phyloP scores from a whole-genome alignment of 1,140 invertebrate genomes.

The Ganaspis sp. region DNA sequence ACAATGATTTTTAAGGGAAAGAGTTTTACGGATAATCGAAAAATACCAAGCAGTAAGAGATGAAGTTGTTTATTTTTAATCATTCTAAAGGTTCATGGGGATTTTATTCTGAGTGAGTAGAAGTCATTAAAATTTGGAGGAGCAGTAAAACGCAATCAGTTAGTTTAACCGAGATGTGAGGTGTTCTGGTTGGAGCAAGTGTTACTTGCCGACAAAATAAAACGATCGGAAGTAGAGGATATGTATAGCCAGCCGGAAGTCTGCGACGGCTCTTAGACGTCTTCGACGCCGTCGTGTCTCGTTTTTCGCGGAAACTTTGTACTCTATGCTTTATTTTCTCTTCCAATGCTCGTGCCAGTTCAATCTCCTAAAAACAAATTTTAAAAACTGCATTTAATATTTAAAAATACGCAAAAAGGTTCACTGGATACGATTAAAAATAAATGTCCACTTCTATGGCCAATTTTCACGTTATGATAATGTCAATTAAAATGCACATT shows the following conservation, averaged over 20 bases:
- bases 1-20: no score
- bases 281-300: conserved; percentile 6
- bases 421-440: no score
- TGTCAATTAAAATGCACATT: no score
- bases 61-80: neutral
- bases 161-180: neutral
- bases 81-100: neutral
- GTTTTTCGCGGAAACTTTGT: conserved; percentile 1
- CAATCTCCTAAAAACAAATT: no score
- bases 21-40: no score
- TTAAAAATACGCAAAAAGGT: no score
- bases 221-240: conserved; percentile 61
- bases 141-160: neutral
- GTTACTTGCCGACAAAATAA: conserved; percentile 51
- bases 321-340: neutral
- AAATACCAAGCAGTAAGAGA: no score
- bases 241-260: conserved; percentile 61
- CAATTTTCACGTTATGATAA: no score
- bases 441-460: no score
- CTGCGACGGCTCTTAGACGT: conserved; percentile 17
- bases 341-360: neutral
- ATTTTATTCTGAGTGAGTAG: neutral
- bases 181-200: conserved; percentile 6
- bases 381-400: neutral
- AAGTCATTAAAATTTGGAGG: conserved; percentile 16